phyloP scores from a whole-genome alignment of 2,113 vertebrate genomes.

The Nannospalax galili region DNA sequence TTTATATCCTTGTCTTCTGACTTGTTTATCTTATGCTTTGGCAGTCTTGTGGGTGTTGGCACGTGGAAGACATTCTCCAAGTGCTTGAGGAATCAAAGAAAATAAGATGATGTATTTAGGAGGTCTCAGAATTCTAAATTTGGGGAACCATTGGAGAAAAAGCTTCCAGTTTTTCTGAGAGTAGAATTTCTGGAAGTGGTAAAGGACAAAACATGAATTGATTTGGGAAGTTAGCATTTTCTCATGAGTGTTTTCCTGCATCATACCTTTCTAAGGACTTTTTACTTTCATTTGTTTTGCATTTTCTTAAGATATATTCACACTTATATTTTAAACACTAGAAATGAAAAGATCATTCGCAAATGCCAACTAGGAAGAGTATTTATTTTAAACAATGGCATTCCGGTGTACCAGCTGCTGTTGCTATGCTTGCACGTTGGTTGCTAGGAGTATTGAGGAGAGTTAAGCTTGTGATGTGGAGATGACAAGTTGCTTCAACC shows the following conservation, averaged over 20 bases:
- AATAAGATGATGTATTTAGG: neutral
- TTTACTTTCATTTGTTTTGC: slow-evolving; percentile 54
- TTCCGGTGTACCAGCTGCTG: slow-evolving; percentile 63
- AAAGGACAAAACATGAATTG: neutral
- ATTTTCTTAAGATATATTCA: slow-evolving; percentile 45
- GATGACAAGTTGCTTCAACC: neutral
- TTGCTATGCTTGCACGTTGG: slow-evolving; percentile 52
- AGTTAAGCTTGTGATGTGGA: slow-evolving; percentile 34
- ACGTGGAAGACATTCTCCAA: neutral
- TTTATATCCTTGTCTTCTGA: neutral
- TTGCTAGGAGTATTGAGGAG: slow-evolving; percentile 32
- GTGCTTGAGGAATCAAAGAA: neutral
- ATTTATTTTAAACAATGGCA: slow-evolving; percentile 68
- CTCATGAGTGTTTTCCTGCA: neutral
- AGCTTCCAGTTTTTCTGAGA: neutral
- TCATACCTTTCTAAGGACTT: slow-evolving; percentile 21
- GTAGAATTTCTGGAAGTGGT: slow-evolving; percentile 1
- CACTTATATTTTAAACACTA: slow-evolving; percentile 49
- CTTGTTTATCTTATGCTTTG: neutral
- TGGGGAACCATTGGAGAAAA: neutral
- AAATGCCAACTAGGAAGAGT: slow-evolving; percentile 68
- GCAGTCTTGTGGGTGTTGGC: neutral
- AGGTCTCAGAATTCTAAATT: slow-evolving; percentile 12
- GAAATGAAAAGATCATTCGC: slow-evolving; percentile 65
- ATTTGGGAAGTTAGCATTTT: slow-evolving; percentile 6